phyloP scores from a whole-genome alignment of 2,113 vertebrate genomes.

The Ciconia stormi region DNA sequence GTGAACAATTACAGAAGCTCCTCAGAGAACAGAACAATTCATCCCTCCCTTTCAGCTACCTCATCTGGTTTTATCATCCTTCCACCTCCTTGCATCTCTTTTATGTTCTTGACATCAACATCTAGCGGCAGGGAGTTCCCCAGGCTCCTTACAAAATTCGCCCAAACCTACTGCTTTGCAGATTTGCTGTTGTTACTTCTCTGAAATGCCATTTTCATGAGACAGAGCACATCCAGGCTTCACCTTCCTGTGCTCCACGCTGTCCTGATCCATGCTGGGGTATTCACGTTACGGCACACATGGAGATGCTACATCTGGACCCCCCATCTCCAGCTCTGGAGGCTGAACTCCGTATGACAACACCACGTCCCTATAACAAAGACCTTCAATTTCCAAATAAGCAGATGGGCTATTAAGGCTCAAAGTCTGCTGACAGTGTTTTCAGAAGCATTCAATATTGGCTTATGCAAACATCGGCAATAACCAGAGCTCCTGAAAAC shows the following conservation, averaged over 20 bases:
- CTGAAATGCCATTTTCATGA: neutral
- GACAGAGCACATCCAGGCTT: neutral
- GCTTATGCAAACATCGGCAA: neutral
- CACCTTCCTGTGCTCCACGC: neutral
- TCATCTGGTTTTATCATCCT: neutral
- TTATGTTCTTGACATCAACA: neutral
- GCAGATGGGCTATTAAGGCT: neutral
- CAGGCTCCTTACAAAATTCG: neutral
- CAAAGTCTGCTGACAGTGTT: neutral
- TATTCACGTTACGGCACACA: fast-evolving
- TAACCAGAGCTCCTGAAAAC: neutral
- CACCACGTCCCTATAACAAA: fast-evolving
- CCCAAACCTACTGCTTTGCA: neutral
- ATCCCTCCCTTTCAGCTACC: neutral
- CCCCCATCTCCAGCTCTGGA: neutral
- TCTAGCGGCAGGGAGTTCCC: neutral
- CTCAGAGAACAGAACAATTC: neutral
- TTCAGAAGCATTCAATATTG: neutral
- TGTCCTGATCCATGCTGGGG: neutral
- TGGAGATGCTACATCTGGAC: neutral
- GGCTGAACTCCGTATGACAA: neutral
- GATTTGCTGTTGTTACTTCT: neutral
- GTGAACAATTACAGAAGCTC: neutral
- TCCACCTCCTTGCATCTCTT: neutral
- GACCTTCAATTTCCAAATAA: neutral